phyloP scores from a whole-genome alignment of 2,797 vertebrate species.

The Neosalanx taihuensis region DNA sequence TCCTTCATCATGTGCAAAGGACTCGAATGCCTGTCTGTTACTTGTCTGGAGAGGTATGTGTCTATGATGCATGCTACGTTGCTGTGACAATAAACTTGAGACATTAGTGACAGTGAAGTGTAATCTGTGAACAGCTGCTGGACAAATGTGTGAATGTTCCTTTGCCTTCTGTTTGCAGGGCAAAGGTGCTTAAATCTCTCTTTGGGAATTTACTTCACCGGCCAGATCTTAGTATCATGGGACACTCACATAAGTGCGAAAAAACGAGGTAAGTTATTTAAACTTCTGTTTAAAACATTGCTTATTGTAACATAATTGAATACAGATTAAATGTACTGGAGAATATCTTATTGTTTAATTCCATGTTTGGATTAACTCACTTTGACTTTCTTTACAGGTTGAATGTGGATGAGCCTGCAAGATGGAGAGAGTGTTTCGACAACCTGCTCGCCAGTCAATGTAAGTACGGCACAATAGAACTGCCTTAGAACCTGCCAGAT shows the following conservation, averaged over 20 bases:
- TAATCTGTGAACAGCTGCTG: no score
- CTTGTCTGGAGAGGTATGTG: slow-evolving; percentile 88
- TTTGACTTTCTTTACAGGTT: slow-evolving; percentile 64
- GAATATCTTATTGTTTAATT: neutral
- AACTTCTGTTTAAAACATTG: neutral
- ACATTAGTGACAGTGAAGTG: no score
- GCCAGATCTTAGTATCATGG: slow-evolving; percentile 5
- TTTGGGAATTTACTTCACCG: slow-evolving; percentile 8
- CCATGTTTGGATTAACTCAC: slow-evolving; percentile 5
- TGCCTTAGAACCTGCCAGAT: neutral
- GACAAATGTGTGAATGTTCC: no score
- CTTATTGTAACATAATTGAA: neutral
- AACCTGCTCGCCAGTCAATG: slow-evolving; percentile 87
- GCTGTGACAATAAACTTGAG: neutral
- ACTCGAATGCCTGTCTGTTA: slow-evolving; percentile 76
- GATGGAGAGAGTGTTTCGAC: slow-evolving; percentile 90
- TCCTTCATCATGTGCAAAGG: slow-evolving; percentile 82
- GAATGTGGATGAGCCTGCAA: slow-evolving; percentile 77
- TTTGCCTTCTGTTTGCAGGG: neutral
- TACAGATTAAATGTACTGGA: neutral
- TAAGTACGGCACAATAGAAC: slow-evolving; percentile 66
- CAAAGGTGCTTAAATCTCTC: slow-evolving; percentile 13
- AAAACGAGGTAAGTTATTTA: slow-evolving; percentile 5
- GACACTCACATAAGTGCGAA: slow-evolving; percentile 6
- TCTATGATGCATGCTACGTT: neutral